A percentile compares a stretch with the other conserved stretches of the same genome.
Conservation (phyloP, 2,113 vertebrate genomes). For the Athene cunicularia region DNA sequence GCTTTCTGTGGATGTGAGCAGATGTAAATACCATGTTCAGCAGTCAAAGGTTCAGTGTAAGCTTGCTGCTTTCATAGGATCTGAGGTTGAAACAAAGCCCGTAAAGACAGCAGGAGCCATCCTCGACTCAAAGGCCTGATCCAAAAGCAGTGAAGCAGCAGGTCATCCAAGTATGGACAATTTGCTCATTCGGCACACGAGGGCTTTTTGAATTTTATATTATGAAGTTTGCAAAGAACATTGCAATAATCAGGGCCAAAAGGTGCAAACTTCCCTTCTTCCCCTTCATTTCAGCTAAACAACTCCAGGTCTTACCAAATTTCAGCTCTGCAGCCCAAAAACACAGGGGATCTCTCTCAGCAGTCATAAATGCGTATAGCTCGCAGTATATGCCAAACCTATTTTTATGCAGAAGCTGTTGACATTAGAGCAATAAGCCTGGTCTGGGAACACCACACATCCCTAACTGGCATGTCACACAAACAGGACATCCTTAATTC, state of each 20-base stretch:
- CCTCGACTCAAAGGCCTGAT: background rate
- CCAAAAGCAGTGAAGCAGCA: background rate
- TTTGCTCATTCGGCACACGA: background rate
- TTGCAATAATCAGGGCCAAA: background rate
- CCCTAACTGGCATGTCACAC: background rate
- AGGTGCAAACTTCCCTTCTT: background rate
- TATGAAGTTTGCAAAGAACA: rapidly evolving
- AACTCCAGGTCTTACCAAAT: background rate
- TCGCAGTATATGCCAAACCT: background rate
- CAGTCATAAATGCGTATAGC: background rate
- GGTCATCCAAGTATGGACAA: background rate
- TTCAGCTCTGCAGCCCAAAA: background rate
- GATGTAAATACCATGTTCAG: slow-evolving; percentile 3
- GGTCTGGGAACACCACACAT: background rate
- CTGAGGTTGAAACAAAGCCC: background rate
- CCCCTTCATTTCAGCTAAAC: background rate
- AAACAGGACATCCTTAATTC: background rate
- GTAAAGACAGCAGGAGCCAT: background rate
- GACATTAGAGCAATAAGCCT: background rate
- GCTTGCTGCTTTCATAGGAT: background rate
- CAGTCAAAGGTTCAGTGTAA: background rate
- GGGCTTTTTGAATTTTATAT: background rate
- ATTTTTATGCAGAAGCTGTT: background rate
- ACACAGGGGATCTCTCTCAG: background rate
- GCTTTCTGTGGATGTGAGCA: background rate